Base-by-base conservation (phyloP, 1,140 invertebrate genomes). In the Augochlora pura region DNA sequence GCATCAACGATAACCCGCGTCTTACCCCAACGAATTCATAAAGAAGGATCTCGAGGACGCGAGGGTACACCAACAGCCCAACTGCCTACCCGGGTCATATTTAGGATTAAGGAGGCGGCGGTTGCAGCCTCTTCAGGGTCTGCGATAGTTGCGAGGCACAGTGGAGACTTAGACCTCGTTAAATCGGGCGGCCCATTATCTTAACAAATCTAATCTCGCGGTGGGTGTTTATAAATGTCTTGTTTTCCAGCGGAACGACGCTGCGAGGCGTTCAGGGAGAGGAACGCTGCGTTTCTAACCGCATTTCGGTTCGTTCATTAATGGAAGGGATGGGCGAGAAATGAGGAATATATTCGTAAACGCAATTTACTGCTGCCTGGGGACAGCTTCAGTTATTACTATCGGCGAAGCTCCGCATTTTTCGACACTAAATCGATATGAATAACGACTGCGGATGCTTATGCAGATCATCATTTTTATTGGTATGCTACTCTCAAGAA, bases 171-270 rank as follows among this genome's bases (percentile, higher is more conserved):
- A 46, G 42, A 62, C 81, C 75, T 32, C 86, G 89, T 88, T 90
- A 89, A 91, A 89, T 86, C 88, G 81, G 79, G 87, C 86, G 83
- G 86, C 87, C 89, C 91, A 92, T 93, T 93, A 93, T 93, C 92
- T 92, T 92, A 93, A 93, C 92, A 92, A 93, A 93, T 93, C 92
- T 93, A 93, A 93, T 93, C 91, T 93, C 88, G 88, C 85, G 88
- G 88, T 93, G 87, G 91, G 88, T 92, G 91, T 93, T 93, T 93
- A 93, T 92, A 93, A 93, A 93, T 93, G 92, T 93, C 92, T 93
- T 93, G 91, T 92, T 93, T 93, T 92, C 91, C 87, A 74, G 85
- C 73, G 84, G 85, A 91, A 90, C 86, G 66, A 81, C 82, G 74
- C 12, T 38, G 49, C 69, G 62, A 60, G 23, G 42, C 64, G 49